These are phyloP conservation scores for Campoplex nolae DNA, from an alignment of 2,888 invertebrate species.

Conservation along the genomic window DNA sequence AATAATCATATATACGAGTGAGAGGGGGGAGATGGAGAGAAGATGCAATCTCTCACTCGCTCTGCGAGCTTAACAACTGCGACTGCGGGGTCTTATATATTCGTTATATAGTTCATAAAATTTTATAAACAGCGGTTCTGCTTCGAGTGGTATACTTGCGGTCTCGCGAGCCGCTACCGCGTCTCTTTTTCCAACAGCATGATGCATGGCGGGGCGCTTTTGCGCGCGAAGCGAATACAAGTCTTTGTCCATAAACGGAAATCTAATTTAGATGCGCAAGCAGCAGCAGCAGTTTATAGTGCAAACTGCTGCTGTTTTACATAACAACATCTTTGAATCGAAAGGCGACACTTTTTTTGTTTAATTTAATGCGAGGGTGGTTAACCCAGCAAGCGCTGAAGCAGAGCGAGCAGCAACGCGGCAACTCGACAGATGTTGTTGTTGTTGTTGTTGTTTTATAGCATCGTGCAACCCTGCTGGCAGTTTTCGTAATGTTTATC, in stretches of 20 bases:
- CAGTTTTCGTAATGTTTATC: slow-evolving; percentile 51
- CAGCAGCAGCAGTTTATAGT: background rate
- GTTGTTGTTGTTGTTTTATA: slow-evolving; percentile 14
- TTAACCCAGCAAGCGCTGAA: background rate
- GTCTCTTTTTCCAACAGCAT: too few relatives aligned
- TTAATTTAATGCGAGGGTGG: background rate
- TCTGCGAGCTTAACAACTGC: slow-evolving; percentile 43
- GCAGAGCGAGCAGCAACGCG: background rate
- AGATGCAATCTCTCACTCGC: slow-evolving; percentile 28
- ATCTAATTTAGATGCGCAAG: slow-evolving; percentile 49
- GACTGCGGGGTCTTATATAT: slow-evolving; percentile 72
- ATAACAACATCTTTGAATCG: too few relatives aligned
- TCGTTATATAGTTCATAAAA: too few relatives aligned
- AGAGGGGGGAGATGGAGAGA: too few relatives aligned
- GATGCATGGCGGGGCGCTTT: background rate
- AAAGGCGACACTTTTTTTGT: background rate
- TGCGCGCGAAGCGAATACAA: slow-evolving; percentile 6
- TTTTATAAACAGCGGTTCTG: too few relatives aligned
- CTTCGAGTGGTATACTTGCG: too few relatives aligned
- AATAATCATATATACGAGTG: slow-evolving; percentile 14
- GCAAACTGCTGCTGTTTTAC: too few relatives aligned
- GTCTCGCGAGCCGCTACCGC: too few relatives aligned
- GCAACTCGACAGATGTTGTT: slow-evolving; percentile 43
- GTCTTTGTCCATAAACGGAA: slow-evolving; percentile 13
- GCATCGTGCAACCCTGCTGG: slow-evolving; percentile 5